Evolutionary conservation across 2,888 invertebrate genomes (phyloP), one percentile per base, ranked within the genome.

Genomic region (Thumatha senex): DNA sequence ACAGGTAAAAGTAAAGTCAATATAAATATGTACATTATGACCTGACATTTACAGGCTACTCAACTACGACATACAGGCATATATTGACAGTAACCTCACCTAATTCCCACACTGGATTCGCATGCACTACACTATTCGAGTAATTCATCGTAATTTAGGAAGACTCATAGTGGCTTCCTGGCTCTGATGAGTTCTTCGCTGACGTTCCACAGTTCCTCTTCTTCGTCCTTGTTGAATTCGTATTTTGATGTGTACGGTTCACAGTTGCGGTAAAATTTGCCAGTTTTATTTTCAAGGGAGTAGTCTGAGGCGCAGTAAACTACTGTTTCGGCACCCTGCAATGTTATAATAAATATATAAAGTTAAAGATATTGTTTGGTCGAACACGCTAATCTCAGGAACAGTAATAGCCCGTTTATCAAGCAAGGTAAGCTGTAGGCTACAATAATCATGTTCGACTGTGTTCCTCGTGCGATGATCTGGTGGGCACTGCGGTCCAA

Each of bases 241-340:
- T 93, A 89, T 56, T 92, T 94, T 0, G 95, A 93, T 44, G 86
- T 86, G 76, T 93, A 95, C 48, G 92, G 92, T 18, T 86, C 89
- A 71, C 96, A 96, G 78, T 97, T 95, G 40, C 95, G 93, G 80
- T 96, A 97, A 72, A 96, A 93, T 60, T 92, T 91, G 9, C 97
- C 97, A 13, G 94, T 94, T 69, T 94, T 93, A 0, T 94, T 93
- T 48, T 92, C 91, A 50, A 92, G 74, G 54, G 72, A 78, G 73
- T 85, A 83, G 56, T 95, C 95, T 0, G 95, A 94, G 0, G 96
- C 96, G 76, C 96, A 96, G 80, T 95, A 95, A 10, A 97, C 84
- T 15, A 96, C 93, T 1, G 96, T 96, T 82, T 97, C 95, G 0
- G 95, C 93, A 39, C 97, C 97, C 96, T 97, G 84, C 5, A 58